Evolutionary conservation across 2,888 invertebrate genomes (phyloP).

Genomic region (Herminia tarsipennalis): DNA sequence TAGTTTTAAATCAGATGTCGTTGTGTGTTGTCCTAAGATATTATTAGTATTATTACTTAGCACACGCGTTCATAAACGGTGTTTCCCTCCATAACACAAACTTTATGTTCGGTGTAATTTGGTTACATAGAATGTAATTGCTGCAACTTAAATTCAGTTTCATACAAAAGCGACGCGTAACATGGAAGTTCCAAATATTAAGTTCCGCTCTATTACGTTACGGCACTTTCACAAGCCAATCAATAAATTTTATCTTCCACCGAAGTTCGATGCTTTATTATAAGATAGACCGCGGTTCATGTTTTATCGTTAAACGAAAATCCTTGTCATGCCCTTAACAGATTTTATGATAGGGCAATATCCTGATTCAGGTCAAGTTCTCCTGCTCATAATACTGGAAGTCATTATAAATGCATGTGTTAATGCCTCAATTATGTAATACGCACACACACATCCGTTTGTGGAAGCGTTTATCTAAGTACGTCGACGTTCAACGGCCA

Average conservation of each 20-base stretch:
- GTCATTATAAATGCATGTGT: neutral
- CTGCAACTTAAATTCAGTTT: slow-evolving; percentile 7
- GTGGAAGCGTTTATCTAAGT: slow-evolving; percentile 13
- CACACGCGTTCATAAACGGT: slow-evolving; percentile 20
- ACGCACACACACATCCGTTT: slow-evolving; percentile 11
- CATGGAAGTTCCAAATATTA: slow-evolving; percentile 20
- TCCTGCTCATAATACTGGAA: neutral
- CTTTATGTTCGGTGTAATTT: slow-evolving; percentile 9
- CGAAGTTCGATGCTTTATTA: slow-evolving; percentile 18
- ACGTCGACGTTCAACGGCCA: slow-evolving; percentile 8
- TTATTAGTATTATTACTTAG: slow-evolving; percentile 16
- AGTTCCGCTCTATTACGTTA: slow-evolving; percentile 27
- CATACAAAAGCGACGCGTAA: slow-evolving; percentile 11
- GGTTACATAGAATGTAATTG: neutral
- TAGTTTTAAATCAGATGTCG: no score
- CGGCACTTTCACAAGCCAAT: slow-evolving; percentile 22
- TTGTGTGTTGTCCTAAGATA: no score
- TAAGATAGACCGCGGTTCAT: no score
- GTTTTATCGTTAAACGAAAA: slow-evolving; percentile 18
- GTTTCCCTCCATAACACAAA: slow-evolving; percentile 16
- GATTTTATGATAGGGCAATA: neutral
- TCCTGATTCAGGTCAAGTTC: neutral
- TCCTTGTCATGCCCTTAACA: slow-evolving; percentile 18
- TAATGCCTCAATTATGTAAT: slow-evolving; percentile 13
- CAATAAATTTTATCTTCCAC: slow-evolving; percentile 28